Percentiles rank a stretch among this genome's conserved stretches.
Conservation (phyloP, 2,113 vertebrate species). For the Natator depressus region DNA sequence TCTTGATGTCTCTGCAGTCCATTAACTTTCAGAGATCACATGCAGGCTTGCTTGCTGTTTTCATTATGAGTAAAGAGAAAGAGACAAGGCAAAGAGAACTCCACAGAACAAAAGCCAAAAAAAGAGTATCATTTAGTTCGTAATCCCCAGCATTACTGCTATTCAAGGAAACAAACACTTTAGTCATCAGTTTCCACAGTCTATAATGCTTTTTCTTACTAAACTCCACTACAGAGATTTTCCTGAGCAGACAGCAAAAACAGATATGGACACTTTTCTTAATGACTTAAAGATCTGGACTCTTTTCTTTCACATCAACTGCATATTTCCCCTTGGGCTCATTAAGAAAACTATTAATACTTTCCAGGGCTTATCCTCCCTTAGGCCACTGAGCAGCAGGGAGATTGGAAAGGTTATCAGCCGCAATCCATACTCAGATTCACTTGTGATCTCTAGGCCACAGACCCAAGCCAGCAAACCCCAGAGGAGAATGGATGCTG, state of each 20-base stretch:
- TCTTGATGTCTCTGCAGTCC: neutral
- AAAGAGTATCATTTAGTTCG: neutral
- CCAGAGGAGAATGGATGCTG: neutral
- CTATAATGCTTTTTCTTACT: neutral
- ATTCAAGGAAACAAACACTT: neutral
- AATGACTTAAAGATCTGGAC: neutral
- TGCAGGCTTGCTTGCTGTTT: neutral
- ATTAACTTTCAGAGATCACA: neutral
- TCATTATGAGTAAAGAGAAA: neutral
- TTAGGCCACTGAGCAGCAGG: neutral
- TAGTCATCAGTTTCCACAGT: neutral
- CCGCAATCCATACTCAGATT: neutral
- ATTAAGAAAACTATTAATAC: neutral
- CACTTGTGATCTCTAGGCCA: neutral
- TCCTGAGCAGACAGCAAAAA: neutral
- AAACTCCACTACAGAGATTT: neutral
- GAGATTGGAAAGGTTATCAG: neutral
- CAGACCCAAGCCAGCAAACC: neutral
- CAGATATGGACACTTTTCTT: neutral
- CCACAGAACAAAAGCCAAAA: neutral
- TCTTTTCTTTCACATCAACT: neutral
- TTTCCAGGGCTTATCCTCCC: neutral
- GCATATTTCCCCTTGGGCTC: neutral
- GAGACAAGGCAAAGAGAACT: neutral
- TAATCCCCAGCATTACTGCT: neutral